A percentile compares a stretch with the other conserved stretches of the same genome.
These are phyloP conservation scores for Hypena proboscidalis DNA, from an alignment of 2,888 invertebrate species.

Conservation along the genomic window DNA sequence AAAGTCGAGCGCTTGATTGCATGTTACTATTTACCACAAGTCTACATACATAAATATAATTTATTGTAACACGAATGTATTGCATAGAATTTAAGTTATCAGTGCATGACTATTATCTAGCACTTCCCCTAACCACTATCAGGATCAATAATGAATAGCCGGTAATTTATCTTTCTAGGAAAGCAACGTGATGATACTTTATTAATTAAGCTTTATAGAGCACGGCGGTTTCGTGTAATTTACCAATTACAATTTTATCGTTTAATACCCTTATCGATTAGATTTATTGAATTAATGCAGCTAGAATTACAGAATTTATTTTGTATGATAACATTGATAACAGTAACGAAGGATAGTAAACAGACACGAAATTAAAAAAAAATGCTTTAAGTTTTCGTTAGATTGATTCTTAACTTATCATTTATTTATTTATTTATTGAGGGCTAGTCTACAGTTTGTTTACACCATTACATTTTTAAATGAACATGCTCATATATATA, in stretches of 20 bases:
- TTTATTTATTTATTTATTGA: too few species aligned
- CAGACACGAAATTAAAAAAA: too few species aligned
- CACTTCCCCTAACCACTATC: constrained; percentile 1
- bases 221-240: constrained; percentile 14
- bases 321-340: too few species aligned
- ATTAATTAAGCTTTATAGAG: constrained; percentile 17
- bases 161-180: constrained; percentile 16
- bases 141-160: constrained; percentile 5
- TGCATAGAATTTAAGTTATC: constrained; percentile 7
- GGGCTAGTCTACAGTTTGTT: too few species aligned
- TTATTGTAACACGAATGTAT: constrained; percentile 1
- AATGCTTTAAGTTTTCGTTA: too few species aligned
- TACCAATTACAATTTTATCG: constrained; percentile 24
- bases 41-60: background rate
- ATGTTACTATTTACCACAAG: constrained; percentile 18
- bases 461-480: too few species aligned
- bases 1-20: constrained; percentile 25
- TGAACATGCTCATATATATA: too few species aligned
- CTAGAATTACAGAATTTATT: too few species aligned
- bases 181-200: constrained; percentile 9
- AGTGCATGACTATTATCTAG: constrained; percentile 4
- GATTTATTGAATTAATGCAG: constrained; percentile 21
- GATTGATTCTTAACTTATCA: too few species aligned
- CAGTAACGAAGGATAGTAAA: too few species aligned
- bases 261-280: constrained; percentile 22